Evolutionary conservation across 2,797 vertebrate species (phyloP), one percentile per base, ranked within the genome.

Genomic region (Nannoperca obscura): DNA sequence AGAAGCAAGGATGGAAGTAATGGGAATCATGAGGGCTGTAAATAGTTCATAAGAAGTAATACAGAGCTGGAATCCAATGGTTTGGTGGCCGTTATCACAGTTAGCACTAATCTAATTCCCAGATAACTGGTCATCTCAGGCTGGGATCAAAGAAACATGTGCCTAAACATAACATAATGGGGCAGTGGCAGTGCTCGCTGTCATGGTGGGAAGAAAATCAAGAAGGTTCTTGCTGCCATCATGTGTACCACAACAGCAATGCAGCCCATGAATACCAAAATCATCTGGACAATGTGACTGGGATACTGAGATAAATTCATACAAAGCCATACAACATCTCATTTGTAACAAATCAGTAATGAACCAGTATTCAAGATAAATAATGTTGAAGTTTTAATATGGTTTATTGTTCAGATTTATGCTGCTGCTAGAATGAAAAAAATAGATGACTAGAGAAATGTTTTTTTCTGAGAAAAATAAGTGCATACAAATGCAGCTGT

Each of bases 141-240:
- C 52, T 38, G 27, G 13, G 49, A 81, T 47, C 22, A 59, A 53
- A 76, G 34, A 64, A 64, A 78, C 34, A 42, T 63, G 32, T 42
- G 54, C 49, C 46, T 42, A 11, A 60, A 80, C 22, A 44, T 3
- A 44, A 19, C 14, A 78, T 20, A n/a, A 40, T 17, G 7, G 15
- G n/a, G 46, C 9, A 47, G 19, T 0, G 27, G 32, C 14, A 47
- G 13, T 7, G 36, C 42, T 32, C 24, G 30, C 6, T 30, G 55
- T 11, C 8, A 47, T 19, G 22, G 4, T 44, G 55, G 73, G 30
- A 27, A 34, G 10, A 82, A 38, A 68, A 42, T 40, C 64, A 74
- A 71, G 57, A 81, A 80, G 74, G 54, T 47, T 52, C 85, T 24
- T 91, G 85, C 90, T 93, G 89, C 91, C 94, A 81, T 76, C 89